phyloP scores from a whole-genome alignment of 2,888 invertebrate genomes.

The Troides aeacus region DNA sequence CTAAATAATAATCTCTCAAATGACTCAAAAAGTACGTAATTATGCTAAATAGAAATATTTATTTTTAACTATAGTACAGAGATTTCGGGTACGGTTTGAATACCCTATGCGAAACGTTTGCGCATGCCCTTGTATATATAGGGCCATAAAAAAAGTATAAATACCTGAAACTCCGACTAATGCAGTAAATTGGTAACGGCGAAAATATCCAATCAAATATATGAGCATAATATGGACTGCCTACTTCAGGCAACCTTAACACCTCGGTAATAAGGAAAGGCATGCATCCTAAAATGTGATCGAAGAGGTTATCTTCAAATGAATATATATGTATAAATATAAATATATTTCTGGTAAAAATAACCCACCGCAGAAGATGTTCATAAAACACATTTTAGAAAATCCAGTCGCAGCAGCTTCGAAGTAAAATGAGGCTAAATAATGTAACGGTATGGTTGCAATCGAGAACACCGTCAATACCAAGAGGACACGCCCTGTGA shows the following conservation, averaged over 20 bases:
- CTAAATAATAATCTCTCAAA: too few relatives aligned
- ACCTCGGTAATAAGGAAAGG: slow-evolving; percentile 86
- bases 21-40: too few relatives aligned
- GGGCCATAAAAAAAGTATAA: not conserved
- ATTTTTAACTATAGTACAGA: too few relatives aligned
- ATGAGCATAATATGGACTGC: slow-evolving; percentile 81
- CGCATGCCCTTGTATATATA: too few relatives aligned
- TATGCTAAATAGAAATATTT: too few relatives aligned
- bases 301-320: not conserved
- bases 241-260: slow-evolving; percentile 82
- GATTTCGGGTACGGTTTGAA: too few relatives aligned
- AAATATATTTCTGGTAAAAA: not conserved
- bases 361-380: slow-evolving; percentile 80
- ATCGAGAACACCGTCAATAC: slow-evolving; percentile 85
- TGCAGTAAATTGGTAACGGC: slow-evolving; percentile 83
- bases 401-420: slow-evolving; percentile 87
- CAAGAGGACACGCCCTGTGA: slow-evolving; percentile 81
- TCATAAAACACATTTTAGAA: slow-evolving; percentile 86
- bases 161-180: slow-evolving; percentile 72
- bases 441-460: slow-evolving; percentile 86
- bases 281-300: slow-evolving; percentile 82
- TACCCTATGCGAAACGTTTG: too few relatives aligned
- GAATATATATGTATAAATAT: too few relatives aligned
- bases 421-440: slow-evolving; percentile 85
- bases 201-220: slow-evolving; percentile 86